Percentiles rank a stretch among this genome's conserved stretches.
Evolutionary conservation across 2,113 vertebrate genomes (phyloP).

Genomic region (Cinclus cinclus): DNA sequence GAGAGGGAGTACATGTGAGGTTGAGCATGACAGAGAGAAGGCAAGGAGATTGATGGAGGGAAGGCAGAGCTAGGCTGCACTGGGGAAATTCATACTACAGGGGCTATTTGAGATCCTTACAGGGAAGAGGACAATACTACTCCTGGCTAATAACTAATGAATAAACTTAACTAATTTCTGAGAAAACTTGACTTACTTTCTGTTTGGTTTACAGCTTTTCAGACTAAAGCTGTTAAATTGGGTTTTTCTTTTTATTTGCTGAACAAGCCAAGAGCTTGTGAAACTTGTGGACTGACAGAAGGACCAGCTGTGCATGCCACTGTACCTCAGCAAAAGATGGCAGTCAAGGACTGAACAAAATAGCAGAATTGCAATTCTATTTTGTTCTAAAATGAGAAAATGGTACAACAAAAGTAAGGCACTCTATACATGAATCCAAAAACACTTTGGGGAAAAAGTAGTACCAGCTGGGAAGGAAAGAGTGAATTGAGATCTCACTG

Average conservation of each 20-base stretch:
- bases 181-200: neutral
- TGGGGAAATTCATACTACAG: neutral
- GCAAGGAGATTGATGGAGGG: neutral
- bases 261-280: neutral
- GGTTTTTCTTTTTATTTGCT: neutral
- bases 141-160: neutral
- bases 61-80: neutral
- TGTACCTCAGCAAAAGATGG: neutral
- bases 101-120: neutral
- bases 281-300: neutral
- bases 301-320: neutral
- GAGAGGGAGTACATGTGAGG: rapidly evolving
- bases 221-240: neutral
- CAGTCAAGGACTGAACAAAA: neutral
- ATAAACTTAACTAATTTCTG: neutral
- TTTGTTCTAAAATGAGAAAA: neutral
- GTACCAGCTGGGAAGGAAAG: neutral
- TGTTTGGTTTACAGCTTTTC: neutral
- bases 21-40: neutral
- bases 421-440: neutral
- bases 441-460: neutral
- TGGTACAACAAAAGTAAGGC: neutral
- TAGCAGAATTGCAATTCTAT: rapidly evolving
- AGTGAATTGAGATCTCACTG: neutral
- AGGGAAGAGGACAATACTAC: neutral